phyloP scores from a whole-genome alignment of 2,113 vertebrate genomes.

The Tupaia tana region DNA sequence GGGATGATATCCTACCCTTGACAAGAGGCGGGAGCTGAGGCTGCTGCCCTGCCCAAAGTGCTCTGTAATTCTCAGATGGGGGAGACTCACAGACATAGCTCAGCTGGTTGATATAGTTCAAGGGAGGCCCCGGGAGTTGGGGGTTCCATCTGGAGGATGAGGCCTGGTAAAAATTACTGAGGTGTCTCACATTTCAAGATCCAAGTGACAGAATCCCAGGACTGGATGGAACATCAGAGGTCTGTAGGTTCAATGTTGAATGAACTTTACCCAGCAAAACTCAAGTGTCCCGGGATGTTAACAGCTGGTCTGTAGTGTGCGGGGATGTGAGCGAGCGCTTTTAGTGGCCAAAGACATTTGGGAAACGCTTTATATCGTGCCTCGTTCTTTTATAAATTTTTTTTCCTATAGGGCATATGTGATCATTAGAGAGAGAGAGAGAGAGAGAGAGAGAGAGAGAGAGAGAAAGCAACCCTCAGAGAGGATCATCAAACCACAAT shows the following conservation, averaged over 20 bases:
- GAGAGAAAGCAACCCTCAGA: no score
- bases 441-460: no score
- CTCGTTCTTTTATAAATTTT: no score
- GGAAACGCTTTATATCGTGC: not conserved
- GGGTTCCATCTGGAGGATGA: no score
- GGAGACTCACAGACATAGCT: not conserved
- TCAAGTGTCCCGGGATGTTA: not conserved
- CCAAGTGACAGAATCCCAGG: not conserved
- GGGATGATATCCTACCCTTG: accelerated
- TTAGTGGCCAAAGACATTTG: no score
- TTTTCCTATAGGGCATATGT: no score
- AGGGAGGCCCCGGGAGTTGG: not conserved
- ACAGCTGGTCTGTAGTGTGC: not conserved
- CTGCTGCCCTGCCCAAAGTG: not conserved
- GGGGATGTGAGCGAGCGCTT: not conserved
- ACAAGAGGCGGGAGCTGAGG: not conserved
- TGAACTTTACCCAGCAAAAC: not conserved
- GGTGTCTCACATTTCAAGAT: not conserved
- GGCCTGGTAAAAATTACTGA: no score
- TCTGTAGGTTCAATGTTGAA: not conserved
- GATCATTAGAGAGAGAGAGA: no score
- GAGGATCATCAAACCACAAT: no score
- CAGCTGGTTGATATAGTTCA: not conserved
- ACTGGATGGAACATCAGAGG: not conserved
- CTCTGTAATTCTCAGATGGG: not conserved